Conservation (phyloP, 2,888 invertebrate species). For the Mesorhabditis spiculigera region DNA sequence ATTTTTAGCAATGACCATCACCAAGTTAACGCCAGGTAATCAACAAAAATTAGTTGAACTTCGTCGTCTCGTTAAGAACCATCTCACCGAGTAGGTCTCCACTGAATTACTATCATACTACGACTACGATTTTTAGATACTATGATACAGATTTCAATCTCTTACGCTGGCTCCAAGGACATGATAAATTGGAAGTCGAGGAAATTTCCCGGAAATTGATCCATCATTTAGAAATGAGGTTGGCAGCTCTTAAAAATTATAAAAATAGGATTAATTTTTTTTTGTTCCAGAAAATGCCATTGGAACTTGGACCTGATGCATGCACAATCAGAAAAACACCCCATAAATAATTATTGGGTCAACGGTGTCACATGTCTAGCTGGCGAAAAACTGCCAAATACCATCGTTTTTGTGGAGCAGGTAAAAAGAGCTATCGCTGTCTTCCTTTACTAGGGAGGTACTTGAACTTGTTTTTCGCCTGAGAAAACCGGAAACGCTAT, state of each 20-base stretch:
- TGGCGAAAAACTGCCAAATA: conserved; percentile 36
- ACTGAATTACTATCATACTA: too few relatives aligned
- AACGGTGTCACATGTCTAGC: conserved; percentile 39
- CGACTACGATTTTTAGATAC: conserved; percentile 16
- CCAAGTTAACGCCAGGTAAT: too few relatives aligned
- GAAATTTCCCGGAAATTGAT: conserved; percentile 49
- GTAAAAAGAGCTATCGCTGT: conserved; percentile 11
- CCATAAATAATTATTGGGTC: conserved; percentile 50
- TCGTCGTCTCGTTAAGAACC: too few relatives aligned
- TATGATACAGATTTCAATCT: conserved; percentile 55
- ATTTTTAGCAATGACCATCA: too few relatives aligned
- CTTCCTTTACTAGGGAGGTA: too few relatives aligned
- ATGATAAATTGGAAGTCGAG: conserved; percentile 32
- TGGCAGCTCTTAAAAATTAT: not conserved
- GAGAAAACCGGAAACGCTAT: too few relatives aligned
- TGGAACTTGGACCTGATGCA: conserved; percentile 49
- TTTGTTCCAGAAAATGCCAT: conserved; percentile 24
- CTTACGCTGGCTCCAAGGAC: conserved; percentile 53
- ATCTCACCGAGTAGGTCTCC: too few relatives aligned
- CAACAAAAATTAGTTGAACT: too few relatives aligned
- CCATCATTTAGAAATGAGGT: conserved; percentile 43
- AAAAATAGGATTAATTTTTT: not conserved
- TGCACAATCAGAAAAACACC: conserved; percentile 40
- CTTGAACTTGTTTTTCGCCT: too few relatives aligned
- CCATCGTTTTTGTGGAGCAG: conserved; percentile 52